Base-by-base conservation (phyloP, 2,888 invertebrate genomes). In the Drosophila koepferae region DNA sequence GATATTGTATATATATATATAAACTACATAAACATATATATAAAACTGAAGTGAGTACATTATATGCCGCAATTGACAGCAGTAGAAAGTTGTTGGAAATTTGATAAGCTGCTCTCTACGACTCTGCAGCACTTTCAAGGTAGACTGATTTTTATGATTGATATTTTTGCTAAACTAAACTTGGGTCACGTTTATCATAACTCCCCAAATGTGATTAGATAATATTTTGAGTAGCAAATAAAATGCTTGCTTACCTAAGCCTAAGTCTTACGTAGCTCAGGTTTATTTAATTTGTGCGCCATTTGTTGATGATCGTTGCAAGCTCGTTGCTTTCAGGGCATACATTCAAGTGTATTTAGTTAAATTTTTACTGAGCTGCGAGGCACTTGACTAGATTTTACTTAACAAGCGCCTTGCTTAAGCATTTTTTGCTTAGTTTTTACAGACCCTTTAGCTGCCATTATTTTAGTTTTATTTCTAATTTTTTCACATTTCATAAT, bases 1-100 rank as follows among this genome's bases (percentile, higher is more conserved):
- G 83, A 88, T 90, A 82, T 82, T 81, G 70, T 40, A 14, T 16
- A 44, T 51, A 12, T 7, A 44, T 7, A 40, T 20, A 18, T 40
- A 16, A 16, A 38, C 14, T 36, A 48, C 64, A 16, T n/a, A 54
- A 7, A 41, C 20, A 16, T 28, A 28, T 34, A 23, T 12, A 36
- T 18, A 36, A 23, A 10, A 23, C 40, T 28, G 40, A 34, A 63
- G 53, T 31, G 70, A 70, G 80, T 77, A 58, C 48, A 74, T 65
- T 65, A 53, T 14, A 62, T 44, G 53, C 12, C 7, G 59, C 70
- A 40, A 20, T 68, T 49, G 31, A 46, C 44, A 20, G 34, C 44
- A 20, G 28, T 48, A 48, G 44, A 69, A 70, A 60, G 60, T 51
- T 46, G 66, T 23, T 34, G 38, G 51, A 68, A 59, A 69, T 44